Evolutionary conservation across 2,113 vertebrate genomes (phyloP), one percentile per base, ranked within the genome.

Genomic region (Caranx ignobilis): DNA sequence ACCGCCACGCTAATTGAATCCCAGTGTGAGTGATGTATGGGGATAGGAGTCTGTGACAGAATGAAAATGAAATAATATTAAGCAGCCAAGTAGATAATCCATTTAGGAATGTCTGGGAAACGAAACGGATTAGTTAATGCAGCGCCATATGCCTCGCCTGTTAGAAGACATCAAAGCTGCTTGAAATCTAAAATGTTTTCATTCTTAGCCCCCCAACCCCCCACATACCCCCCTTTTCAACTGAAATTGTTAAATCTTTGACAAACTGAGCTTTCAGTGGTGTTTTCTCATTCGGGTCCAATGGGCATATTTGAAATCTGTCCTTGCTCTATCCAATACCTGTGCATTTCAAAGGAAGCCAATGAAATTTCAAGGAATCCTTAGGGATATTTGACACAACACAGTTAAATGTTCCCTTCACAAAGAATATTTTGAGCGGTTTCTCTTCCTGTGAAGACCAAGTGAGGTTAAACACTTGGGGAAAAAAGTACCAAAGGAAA

Each of bases 61-160:
- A 82, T 81, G 75, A 81, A 91, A 90, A 88, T 88, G 88, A 90
- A 91, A 90, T 75, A 75, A 83, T 81, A 84, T 87, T 88, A 90
- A 86, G 86, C 81, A 63, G 81, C 83, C 72, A 47, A 78, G 73
- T 65, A 78, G 83, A 86, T 87, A 91, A 91, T 89, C 90, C 87
- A 86, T 90, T 91, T 90, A 89, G 82, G 83, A 84, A 87, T 65
- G 84, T 74, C 70, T 72, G 82, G 75, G 87, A 89, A 87, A 77
- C 13, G 45, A 72, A 71, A 6, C 35, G 82, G 84, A 87, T 90
- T 86, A 87, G 83, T 77, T 68, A 54, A 77, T 16, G 66, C 74
- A 45, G 71, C 6, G 34, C 77, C 71, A 74, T 71, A 71, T 69
- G 78, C 75, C 63, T 70, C 19, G 57, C 18, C 70, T 79, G 75